Evolutionary conservation across 2,113 vertebrate genomes (phyloP).

Genomic region (Capreolus pygargus): DNA sequence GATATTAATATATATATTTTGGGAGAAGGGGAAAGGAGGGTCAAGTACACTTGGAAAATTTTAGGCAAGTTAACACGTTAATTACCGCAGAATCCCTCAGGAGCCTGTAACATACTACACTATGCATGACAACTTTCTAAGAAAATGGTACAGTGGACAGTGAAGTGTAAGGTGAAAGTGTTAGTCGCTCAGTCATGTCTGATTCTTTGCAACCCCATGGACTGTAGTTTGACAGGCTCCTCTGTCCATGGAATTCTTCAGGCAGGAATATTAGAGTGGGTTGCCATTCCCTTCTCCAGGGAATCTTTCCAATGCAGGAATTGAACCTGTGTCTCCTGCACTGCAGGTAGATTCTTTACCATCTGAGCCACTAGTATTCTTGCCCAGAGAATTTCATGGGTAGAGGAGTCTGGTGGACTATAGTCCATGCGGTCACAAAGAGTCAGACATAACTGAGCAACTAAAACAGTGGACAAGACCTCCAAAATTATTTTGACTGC

Average conservation of each 20-base stretch:
- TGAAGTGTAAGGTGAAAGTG: not conserved
- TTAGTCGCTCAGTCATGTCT: not conserved
- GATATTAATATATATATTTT: not conserved
- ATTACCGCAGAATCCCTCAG: not conserved
- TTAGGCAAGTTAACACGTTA: not conserved
- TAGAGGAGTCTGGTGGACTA: not conserved
- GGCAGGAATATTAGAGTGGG: not conserved
- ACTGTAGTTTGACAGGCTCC: not conserved
- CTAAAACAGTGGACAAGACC: not conserved
- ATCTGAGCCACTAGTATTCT: not conserved
- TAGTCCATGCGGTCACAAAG: not conserved
- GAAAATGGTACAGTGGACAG: not conserved
- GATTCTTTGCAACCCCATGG: not conserved
- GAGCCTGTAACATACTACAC: not conserved
- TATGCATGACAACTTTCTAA: not conserved
- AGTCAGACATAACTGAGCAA: accelerated
- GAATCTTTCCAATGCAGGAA: not conserved
- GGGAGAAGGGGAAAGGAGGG: not conserved
- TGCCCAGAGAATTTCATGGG: not conserved
- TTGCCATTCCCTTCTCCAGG: not conserved
- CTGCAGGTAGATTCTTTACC: not conserved
- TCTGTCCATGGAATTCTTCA: not conserved
- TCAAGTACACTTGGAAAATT: not conserved
- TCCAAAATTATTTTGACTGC: not conserved
- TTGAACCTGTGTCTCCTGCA: not conserved